phyloP scores from a whole-genome alignment of 2,888 invertebrate genomes.

The Nyleta sp. region DNA sequence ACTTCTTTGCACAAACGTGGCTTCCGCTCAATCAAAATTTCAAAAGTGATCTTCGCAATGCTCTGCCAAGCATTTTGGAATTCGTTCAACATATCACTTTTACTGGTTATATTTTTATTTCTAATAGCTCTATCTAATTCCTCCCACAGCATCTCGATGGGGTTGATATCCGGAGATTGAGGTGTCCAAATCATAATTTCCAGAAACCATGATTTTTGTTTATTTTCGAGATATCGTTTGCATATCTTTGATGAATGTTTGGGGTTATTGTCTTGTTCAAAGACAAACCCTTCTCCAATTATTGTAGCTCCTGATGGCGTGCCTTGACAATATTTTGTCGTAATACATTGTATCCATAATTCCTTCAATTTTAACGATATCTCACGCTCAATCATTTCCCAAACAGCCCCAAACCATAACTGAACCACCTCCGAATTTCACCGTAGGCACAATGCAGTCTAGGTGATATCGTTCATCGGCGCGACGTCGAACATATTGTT shows the following conservation, averaged over 20 bases:
- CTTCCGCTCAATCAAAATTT: slow-evolving; percentile 36
- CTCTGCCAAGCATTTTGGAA: slow-evolving; percentile 68
- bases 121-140: slow-evolving; percentile 51
- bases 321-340: slow-evolving; percentile 49
- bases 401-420: slow-evolving; percentile 17
- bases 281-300: slow-evolving; percentile 60
- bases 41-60: slow-evolving; percentile 11
- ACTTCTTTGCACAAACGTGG: slow-evolving; percentile 36
- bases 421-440: slow-evolving; percentile 6
- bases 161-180: slow-evolving; percentile 51
- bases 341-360: slow-evolving; percentile 51
- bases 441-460: slow-evolving; percentile 12
- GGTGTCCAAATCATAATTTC: slow-evolving; percentile 50
- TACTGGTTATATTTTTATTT: slow-evolving; percentile 9
- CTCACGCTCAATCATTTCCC: background rate
- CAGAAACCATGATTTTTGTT: slow-evolving; percentile 28
- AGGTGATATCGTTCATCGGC: background rate
- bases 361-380: background rate
- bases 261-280: slow-evolving; percentile 62
- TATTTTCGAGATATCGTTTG: slow-evolving; percentile 47
- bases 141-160: slow-evolving; percentile 61
- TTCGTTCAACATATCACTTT: slow-evolving; percentile 61
- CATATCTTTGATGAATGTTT: slow-evolving; percentile 39
- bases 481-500: slow-evolving; percentile 8
- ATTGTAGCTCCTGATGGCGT: slow-evolving; percentile 49